Conservation (phyloP, 2,797 vertebrate species). For the Paramormyrops hopkinsi region DNA sequence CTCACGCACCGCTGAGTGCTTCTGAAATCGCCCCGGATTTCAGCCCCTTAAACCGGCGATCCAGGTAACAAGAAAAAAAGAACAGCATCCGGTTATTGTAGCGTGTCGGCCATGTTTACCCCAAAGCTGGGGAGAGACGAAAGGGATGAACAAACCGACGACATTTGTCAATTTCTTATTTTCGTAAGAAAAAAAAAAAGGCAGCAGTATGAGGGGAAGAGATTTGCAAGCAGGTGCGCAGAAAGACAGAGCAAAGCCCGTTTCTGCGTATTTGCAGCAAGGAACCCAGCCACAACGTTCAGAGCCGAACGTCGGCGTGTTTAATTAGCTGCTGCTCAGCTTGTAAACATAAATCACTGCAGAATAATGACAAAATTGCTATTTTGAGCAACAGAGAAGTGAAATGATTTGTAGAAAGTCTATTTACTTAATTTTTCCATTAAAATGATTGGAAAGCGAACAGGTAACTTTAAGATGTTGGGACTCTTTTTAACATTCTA, state of each 20-base stretch:
- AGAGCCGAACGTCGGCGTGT: background rate
- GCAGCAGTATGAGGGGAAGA: background rate
- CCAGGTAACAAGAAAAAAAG: background rate
- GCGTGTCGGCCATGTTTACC: background rate
- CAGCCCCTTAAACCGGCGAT: constrained; percentile 17
- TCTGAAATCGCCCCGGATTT: constrained; percentile 22
- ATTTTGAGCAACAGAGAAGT: background rate
- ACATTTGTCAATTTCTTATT: background rate
- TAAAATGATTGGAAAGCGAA: constrained; percentile 13
- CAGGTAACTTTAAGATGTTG: background rate
- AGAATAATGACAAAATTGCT: background rate
- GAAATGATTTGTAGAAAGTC: background rate
- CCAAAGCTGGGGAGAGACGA: background rate
- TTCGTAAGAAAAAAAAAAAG: background rate
- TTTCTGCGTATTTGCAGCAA: background rate
- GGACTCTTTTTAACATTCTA: background rate
- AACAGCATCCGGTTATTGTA: background rate
- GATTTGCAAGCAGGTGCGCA: background rate
- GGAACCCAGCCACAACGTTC: background rate
- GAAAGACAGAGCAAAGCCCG: background rate
- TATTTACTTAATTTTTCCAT: background rate
- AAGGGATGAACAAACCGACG: background rate
- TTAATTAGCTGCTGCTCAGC: background rate
- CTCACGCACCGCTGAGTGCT: constrained; percentile 21
- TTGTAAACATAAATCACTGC: background rate